Base-by-base conservation (phyloP, 2,113 vertebrate genomes). In the Oreocharis arfaki region DNA sequence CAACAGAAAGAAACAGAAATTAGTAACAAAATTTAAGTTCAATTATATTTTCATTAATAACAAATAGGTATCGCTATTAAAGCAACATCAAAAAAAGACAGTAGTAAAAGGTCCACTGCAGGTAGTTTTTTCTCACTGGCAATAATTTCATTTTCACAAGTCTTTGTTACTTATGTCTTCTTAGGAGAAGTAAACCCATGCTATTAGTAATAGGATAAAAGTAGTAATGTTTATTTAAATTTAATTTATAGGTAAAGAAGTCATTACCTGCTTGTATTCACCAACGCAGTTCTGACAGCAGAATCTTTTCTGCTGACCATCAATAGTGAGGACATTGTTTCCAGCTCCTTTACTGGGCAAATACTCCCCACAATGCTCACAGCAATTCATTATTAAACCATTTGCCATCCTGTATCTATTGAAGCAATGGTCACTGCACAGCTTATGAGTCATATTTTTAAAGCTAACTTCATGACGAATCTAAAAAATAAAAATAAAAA, bases 381-480 rank as follows among this genome's bases (percentile, higher is more conserved):
- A 99, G 97, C 99, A 99, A 98, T 99, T 99, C 99, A 99, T 99
- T 98, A 99, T 98, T 91, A 99, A 97, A 64, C 99, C 99, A 91
- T 99, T 99, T 94, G 99, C 99, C 98, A 99, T 98, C 93, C 99
- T 98, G 96, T 99, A 99, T 90, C 98, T 98, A 97, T 99, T 99
- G 98, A 99, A 99, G 98, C 99, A 99, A 41, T 98, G 96, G 93
- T 99, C 99, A 95, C 99, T 99, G 98, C 99, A 99, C 95, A 99
- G 98, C 97, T 99, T 99, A 87, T 99, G 99, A 82, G 99, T 99
- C 98, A 99, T 99, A 82, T 99, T 99, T 98, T 99, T 99, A 98
- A 99, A 99, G 98, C 99, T 99, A 95, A 99, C 99, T 97, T 99
- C 99, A 57, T 99, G 99, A 49, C 99, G 99, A 97, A 99, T 99